Evolutionary conservation across 2,888 invertebrate genomes (phyloP).

Genomic region (Bhutanitis thaidina): DNA sequence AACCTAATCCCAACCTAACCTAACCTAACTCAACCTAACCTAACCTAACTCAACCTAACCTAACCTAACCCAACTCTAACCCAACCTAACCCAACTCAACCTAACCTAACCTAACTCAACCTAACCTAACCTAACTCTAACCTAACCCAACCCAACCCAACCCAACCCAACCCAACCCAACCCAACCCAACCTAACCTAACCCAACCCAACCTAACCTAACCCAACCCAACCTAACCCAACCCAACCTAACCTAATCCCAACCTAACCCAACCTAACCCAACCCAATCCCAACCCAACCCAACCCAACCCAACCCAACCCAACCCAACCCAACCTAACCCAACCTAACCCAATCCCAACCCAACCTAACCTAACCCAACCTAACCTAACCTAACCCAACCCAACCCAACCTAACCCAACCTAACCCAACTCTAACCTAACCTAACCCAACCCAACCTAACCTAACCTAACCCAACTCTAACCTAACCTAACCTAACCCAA

Average conservation of each 20-base stretch:
- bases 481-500: constrained; percentile 21
- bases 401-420: too few relatives aligned
- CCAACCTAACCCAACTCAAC: constrained; percentile 17
- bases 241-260: constrained; percentile 24
- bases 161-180: constrained; percentile 19
- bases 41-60: constrained; percentile 4
- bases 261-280: too few relatives aligned
- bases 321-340: constrained; percentile 17
- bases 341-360: too few relatives aligned
- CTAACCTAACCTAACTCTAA: too few relatives aligned
- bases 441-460: too few relatives aligned
- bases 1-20: too few relatives aligned
- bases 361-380: too few relatives aligned
- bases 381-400: too few relatives aligned
- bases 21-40: not conserved
- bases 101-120: constrained; percentile 18
- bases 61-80: too few relatives aligned
- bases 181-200: constrained; percentile 26
- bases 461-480: constrained; percentile 2
- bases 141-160: constrained; percentile 12
- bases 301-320: constrained; percentile 23
- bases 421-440: too few relatives aligned
- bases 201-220: constrained; percentile 24
- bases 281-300: too few relatives aligned
- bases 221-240: constrained; percentile 27